These are phyloP conservation scores for Phymastichus coffea DNA, from an alignment of 1,140 invertebrate species.

Conservation along the genomic window DNA sequence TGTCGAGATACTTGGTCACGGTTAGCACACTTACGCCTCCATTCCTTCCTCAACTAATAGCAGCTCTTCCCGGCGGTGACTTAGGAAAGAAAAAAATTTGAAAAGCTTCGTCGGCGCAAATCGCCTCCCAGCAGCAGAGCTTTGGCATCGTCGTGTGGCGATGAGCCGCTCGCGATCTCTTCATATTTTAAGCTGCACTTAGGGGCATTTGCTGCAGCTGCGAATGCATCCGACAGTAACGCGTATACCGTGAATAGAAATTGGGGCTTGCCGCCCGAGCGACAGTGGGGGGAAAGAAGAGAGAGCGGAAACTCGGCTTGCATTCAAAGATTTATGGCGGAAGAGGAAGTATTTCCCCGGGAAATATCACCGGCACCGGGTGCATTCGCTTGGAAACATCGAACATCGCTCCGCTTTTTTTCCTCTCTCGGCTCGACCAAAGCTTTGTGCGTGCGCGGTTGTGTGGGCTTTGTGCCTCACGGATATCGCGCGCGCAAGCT, in stretches of 20 bases:
- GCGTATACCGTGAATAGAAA: slow-evolving; percentile 33
- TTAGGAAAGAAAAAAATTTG: neutral
- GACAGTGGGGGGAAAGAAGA: neutral
- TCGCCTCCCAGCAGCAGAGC: neutral
- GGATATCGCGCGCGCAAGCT: no score
- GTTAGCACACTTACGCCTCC: no score
- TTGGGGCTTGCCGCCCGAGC: slow-evolving; percentile 34
- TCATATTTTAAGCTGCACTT: slow-evolving; percentile 28
- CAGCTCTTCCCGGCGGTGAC: no score
- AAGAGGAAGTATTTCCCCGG: slow-evolving; percentile 48
- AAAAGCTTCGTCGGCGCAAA: neutral
- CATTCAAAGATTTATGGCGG: slow-evolving; percentile 46
- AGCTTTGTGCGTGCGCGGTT: no score
- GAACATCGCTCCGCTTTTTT: slow-evolving; percentile 39
- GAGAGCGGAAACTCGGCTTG: slow-evolving; percentile 31
- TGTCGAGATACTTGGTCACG: no score
- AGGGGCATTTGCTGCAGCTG: slow-evolving; percentile 32
- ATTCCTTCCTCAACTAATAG: no score
- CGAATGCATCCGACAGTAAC: slow-evolving; percentile 41
- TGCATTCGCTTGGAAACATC: slow-evolving; percentile 48
- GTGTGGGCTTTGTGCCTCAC: no score
- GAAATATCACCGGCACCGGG: slow-evolving; percentile 46
- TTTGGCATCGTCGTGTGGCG: no score
- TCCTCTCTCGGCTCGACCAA: neutral
- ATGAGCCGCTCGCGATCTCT: no score